Conservation (phyloP, 1,140 invertebrate genomes). For the Brachionus manjavacas region DNA sequence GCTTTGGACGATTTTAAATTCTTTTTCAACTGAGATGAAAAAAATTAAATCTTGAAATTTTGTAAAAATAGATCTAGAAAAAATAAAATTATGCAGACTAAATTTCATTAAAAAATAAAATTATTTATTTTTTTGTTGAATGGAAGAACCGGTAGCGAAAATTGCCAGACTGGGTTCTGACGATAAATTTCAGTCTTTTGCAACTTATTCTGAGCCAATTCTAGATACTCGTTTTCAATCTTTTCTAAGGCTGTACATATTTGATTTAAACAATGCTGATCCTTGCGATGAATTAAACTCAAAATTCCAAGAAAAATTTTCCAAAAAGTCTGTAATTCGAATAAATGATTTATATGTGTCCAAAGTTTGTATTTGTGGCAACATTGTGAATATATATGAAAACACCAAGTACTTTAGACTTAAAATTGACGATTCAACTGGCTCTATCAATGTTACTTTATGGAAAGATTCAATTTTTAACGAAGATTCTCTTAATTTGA, state of each 20-base stretch:
- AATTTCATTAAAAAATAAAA: neutral
- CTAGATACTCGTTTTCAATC: conserved; percentile 7
- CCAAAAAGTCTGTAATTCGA: neutral
- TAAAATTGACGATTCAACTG: conserved; percentile 36
- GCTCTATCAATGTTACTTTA: neutral
- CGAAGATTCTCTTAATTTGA: neutral
- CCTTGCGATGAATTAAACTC: neutral
- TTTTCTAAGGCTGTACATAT: neutral
- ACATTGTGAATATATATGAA: conserved; percentile 15
- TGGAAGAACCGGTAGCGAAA: neutral
- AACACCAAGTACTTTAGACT: neutral
- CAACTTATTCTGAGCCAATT: neutral
- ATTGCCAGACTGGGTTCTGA: neutral
- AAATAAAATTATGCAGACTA: too few relatives aligned
- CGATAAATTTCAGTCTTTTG: too few relatives aligned
- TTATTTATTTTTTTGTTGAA: neutral
- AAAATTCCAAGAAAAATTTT: neutral
- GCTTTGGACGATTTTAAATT: too few relatives aligned
- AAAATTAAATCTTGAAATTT: too few relatives aligned
- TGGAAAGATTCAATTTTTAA: conserved; percentile 30
- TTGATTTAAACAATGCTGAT: conserved; percentile 19
- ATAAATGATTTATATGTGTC: neutral
- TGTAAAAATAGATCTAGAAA: too few relatives aligned
- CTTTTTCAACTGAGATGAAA: too few relatives aligned
- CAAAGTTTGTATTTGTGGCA: conserved; percentile 19